A percentile compares a stretch with the other conserved stretches of the same genome.
phyloP scores from a whole-genome alignment of 2,888 invertebrate genomes.

The Cryptocephalus moraei region DNA sequence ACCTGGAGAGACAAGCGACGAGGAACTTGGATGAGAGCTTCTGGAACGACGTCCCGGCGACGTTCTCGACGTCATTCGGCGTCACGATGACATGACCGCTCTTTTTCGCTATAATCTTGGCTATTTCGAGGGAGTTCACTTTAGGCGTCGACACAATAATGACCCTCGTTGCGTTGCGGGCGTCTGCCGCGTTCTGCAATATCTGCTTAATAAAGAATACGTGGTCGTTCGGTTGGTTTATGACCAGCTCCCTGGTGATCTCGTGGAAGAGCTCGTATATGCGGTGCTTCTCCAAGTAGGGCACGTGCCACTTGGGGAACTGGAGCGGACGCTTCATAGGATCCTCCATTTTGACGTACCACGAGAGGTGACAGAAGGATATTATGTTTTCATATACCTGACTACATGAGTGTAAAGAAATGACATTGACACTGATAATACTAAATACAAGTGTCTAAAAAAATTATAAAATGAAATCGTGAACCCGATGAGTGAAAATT shows the following conservation, averaged over 20 bases:
- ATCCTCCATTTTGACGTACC: slow-evolving; percentile 23
- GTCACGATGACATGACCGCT: slow-evolving; percentile 14
- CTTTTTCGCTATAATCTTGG: slow-evolving; percentile 23
- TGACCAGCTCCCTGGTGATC: slow-evolving; percentile 46
- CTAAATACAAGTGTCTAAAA: no score
- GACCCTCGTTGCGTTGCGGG: slow-evolving; percentile 42
- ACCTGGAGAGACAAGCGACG: no score
- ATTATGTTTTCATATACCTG: no score
- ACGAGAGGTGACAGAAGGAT: neutral
- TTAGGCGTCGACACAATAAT: slow-evolving; percentile 48
- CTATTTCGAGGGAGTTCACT: slow-evolving; percentile 30
- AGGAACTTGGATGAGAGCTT: no score
- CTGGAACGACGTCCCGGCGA: no score
- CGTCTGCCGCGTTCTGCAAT: slow-evolving; percentile 40
- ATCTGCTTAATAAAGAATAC: slow-evolving; percentile 51
- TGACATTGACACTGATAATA: no score
- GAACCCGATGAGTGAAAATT: no score
- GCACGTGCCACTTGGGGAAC: slow-evolving; percentile 43
- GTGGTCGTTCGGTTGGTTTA: slow-evolving; percentile 53
- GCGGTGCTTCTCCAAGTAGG: slow-evolving; percentile 54
- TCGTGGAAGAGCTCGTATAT: slow-evolving; percentile 57
- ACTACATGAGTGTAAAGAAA: no score
- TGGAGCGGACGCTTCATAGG: slow-evolving; percentile 30
- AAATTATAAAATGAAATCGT: no score
- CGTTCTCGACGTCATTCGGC: slow-evolving; percentile 13